Evolutionary conservation across 2,797 vertebrate genomes (phyloP), one percentile per base, ranked within the genome.

Genomic region (Alcedo quadribrachys): DNA sequence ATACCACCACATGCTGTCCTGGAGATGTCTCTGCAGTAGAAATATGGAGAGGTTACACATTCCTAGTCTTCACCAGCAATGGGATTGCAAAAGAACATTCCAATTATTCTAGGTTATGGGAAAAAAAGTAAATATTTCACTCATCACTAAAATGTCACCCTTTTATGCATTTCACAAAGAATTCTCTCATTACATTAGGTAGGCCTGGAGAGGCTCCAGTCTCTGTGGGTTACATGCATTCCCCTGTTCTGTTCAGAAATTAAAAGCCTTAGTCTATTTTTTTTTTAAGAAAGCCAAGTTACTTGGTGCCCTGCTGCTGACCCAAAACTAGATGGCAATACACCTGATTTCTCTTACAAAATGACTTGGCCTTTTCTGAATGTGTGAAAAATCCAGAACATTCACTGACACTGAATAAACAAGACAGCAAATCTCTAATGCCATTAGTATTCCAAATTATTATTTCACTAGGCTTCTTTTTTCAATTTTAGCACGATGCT

Each of bases 171-270:
- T 94, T 94, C 81, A 94, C 90, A 90, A 89, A 91, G 88, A 87
- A 84, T 95, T 93, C 87, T 88, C 91, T 89, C 92, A 90, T 92
- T 94, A 89, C 63, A 20, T 87, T 95, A 79, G 95, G 91, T 76
- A 90, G 85, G 74, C 57, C 88, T 96, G 95, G 95, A 96, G 85
- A 89, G 71, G 88, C 89, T 96, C 95, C 94, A 94, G 88, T 66
- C 91, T 87, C 93, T 90, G 89, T 87, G 89, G 90, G 81, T 85
- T 94, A 76, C 88, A 85, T 0, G 1, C 88, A 95, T 92, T 94
- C 67, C 80, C 87, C 40, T 22, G 19, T 87, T 84, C 51, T 70
- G 42, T 58, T 86, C 8, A 15, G 78, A 94, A 94, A 94, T 86
- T 77, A 80, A 94, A 95, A 93, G 68, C 42, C 50, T 85, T 54